phyloP scores from a whole-genome alignment of 2,888 invertebrate genomes.

The Drosophila prolongata region DNA sequence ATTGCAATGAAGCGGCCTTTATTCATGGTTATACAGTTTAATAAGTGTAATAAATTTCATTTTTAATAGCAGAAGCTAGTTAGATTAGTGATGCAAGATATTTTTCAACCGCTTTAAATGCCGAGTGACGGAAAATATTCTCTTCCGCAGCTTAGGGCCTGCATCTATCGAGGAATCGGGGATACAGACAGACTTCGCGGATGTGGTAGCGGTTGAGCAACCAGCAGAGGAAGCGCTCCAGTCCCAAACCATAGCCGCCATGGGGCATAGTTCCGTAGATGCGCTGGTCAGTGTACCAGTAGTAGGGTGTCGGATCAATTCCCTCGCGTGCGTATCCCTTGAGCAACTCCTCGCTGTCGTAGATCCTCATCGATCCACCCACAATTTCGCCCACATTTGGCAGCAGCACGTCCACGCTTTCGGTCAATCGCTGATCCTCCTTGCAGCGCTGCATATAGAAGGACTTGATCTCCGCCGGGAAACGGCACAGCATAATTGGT shows the following conservation, averaged over 20 bases:
- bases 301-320: slow-evolving; percentile 97
- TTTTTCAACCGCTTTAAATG: slow-evolving; percentile 13
- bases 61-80: slow-evolving; percentile 19
- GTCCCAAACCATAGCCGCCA: slow-evolving; percentile 98
- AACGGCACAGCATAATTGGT: slow-evolving; percentile 97
- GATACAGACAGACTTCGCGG: slow-evolving; percentile 98
- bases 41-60: slow-evolving; percentile 19
- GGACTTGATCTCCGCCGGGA: slow-evolving; percentile 97
- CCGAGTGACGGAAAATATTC: not conserved
- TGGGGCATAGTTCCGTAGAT: slow-evolving; percentile 98
- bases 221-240: slow-evolving; percentile 99
- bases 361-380: slow-evolving; percentile 99
- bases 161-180: slow-evolving; percentile 97
- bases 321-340: slow-evolving; percentile 92
- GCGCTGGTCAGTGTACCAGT: slow-evolving; percentile 99
- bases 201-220: slow-evolving; percentile 97
- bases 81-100: not conserved
- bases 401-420: slow-evolving; percentile 98
- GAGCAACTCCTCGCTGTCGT: slow-evolving; percentile 90
- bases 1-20: slow-evolving; percentile 27
- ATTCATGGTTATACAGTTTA: slow-evolving; percentile 17
- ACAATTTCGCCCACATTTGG: slow-evolving; percentile 99
- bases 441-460: slow-evolving; percentile 98
- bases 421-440: slow-evolving; percentile 93
- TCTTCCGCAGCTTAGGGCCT: slow-evolving; percentile 87